Conservation (phyloP, 1,140 invertebrate species). For the Ceratina australensis region DNA sequence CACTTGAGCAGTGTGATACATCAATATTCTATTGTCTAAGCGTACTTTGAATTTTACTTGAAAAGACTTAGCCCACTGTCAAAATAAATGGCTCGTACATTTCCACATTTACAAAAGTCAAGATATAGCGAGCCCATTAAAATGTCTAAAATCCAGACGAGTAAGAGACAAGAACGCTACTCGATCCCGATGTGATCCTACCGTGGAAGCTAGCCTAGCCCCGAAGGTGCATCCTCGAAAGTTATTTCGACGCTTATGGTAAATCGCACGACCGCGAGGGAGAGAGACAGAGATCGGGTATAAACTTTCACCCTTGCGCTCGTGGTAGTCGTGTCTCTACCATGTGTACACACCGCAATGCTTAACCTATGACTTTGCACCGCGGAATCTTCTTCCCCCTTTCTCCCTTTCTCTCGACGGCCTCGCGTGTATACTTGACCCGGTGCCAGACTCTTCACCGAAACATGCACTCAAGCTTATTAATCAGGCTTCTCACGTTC, state of each 20-base stretch:
- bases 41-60: no score
- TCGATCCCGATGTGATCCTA: neutral
- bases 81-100: no score
- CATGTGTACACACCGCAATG: constrained; percentile 59
- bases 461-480: constrained; percentile 53
- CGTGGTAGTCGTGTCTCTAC: constrained; percentile 60
- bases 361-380: constrained; percentile 64
- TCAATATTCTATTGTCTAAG: no score
- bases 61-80: no score
- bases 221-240: constrained; percentile 42
- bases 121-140: no score
- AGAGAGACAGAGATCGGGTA: constrained; percentile 45
- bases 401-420: constrained; percentile 44
- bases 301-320: constrained; percentile 61
- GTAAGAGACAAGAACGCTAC: neutral
- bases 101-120: no score
- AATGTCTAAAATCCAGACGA: neutral
- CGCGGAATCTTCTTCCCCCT: constrained; percentile 57
- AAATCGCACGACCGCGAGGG: constrained; percentile 30
- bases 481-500: constrained; percentile 49
- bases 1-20: no score
- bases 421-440: constrained; percentile 46
- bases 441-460: constrained; percentile 31
- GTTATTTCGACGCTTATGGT: constrained; percentile 22
- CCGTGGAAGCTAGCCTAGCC: constrained; percentile 14